phyloP scores from a whole-genome alignment of 2,797 vertebrate genomes.

The Cryptoprocta ferox region DNA sequence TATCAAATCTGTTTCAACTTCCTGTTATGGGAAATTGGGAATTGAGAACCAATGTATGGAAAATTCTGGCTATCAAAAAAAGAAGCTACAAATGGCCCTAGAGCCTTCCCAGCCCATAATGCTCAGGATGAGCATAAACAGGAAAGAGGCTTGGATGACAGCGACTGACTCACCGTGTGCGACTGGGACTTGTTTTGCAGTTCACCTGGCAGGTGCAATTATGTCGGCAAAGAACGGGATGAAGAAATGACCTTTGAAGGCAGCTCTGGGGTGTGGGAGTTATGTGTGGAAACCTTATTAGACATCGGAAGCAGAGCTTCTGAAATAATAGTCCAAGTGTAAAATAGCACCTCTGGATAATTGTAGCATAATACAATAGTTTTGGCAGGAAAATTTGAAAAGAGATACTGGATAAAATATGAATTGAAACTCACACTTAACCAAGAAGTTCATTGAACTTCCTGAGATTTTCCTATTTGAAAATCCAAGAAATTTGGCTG shows the following conservation, averaged over 20 bases:
- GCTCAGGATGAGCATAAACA: constrained; percentile 67
- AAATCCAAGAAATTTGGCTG: constrained; percentile 35
- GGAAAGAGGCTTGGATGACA: constrained; percentile 68
- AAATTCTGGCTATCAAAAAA: constrained; percentile 74
- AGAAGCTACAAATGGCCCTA: constrained; percentile 65
- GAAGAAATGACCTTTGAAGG: constrained; percentile 81
- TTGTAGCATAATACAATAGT: constrained; percentile 76
- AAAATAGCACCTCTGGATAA: constrained; percentile 81
- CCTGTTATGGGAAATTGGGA: constrained; percentile 72
- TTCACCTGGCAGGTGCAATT: constrained; percentile 81
- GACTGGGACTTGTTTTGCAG: constrained; percentile 75
- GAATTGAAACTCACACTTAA: constrained; percentile 58
- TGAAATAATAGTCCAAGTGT: constrained; percentile 75
- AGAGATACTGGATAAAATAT: constrained; percentile 64
- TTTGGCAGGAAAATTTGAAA: constrained; percentile 74
- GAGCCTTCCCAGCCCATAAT: constrained; percentile 61
- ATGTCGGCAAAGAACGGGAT: constrained; percentile 69
- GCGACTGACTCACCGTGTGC: constrained; percentile 65
- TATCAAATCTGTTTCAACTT: constrained; percentile 63
- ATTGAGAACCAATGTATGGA: constrained; percentile 74
- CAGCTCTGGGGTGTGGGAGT: constrained; percentile 75
- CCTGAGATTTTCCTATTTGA: constrained; percentile 39
- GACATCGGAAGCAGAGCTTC: constrained; percentile 74
- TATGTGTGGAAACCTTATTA: constrained; percentile 77
- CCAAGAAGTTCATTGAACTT: constrained; percentile 69